Conservation (phyloP, 1,140 invertebrate species). For the Triops longicaudatus region DNA sequence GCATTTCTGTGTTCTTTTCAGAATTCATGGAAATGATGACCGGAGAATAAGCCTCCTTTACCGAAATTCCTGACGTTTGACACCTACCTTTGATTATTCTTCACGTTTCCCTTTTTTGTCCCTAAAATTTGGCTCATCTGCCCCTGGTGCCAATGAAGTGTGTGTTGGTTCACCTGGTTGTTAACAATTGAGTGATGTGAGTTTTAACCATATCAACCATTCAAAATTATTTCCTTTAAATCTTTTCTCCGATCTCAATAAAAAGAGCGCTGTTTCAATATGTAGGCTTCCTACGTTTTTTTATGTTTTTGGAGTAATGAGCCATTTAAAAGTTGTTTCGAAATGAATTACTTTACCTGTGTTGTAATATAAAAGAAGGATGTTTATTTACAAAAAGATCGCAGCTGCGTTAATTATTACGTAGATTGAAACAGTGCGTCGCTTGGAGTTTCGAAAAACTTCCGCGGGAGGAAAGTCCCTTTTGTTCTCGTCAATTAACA, state of each 20-base stretch:
- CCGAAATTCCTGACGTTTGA: neutral
- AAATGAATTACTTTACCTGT: neutral
- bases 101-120: slow-evolving; percentile 19
- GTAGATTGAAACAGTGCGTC: neutral
- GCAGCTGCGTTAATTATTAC: neutral
- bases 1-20: slow-evolving; percentile 46
- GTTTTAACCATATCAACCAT: slow-evolving; percentile 15
- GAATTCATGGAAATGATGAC: slow-evolving; percentile 97
- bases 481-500: too few species aligned
- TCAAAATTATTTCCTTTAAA: neutral
- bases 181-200: neutral
- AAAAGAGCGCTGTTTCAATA: neutral
- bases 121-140: neutral
- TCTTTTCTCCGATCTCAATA: slow-evolving; percentile 12
- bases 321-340: too few species aligned
- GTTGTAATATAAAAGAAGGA: neutral
- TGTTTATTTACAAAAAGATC: neutral
- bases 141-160: neutral
- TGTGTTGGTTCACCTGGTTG: neutral
- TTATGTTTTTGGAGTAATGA: neutral
- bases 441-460: too few species aligned
- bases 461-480: too few species aligned
- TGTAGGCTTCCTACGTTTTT: neutral
- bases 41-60: slow-evolving; percentile 58
- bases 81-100: slow-evolving; percentile 7